Percentiles rank a stretch among this genome's conserved stretches.
Conservation (phyloP, 2,888 invertebrate genomes). For the Thereva nobilitata region DNA sequence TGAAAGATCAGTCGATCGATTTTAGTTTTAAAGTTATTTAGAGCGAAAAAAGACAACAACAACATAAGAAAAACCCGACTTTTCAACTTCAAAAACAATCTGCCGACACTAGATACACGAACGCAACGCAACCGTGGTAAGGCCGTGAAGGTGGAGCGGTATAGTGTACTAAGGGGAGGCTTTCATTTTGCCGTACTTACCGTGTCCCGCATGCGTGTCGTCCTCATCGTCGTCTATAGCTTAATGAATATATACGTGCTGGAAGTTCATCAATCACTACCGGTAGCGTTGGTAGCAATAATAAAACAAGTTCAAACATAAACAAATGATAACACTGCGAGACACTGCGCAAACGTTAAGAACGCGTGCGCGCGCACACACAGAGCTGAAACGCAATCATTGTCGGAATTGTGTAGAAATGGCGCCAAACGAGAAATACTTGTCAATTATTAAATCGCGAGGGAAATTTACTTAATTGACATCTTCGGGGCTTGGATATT, state of each 20-base stretch:
- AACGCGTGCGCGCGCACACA: no score
- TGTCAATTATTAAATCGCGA: constrained; percentile 37
- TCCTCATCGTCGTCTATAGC: no score
- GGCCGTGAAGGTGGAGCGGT: no score
- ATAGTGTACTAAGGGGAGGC: no score
- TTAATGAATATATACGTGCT: not conserved
- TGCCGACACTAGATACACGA: constrained; percentile 18
- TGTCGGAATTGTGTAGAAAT: constrained; percentile 14
- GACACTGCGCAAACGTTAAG: not conserved
- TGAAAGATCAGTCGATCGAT: constrained; percentile 7
- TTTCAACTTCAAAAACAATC: constrained; percentile 36
- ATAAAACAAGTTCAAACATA: constrained; percentile 34
- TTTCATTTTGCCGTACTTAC: no score
- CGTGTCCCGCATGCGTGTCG: no score
- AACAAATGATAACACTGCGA: constrained; percentile 33
- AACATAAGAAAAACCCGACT: not conserved
- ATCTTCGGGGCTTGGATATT: no score
- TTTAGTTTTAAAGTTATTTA: constrained; percentile 3
- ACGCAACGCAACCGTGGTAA: no score
- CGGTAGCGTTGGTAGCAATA: constrained; percentile 18
- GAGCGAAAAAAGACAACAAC: constrained; percentile 1
- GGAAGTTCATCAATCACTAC: constrained; percentile 8
- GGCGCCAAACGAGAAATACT: constrained; percentile 38
- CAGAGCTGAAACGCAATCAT: no score
- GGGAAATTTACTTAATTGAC: no score